A percentile compares a stretch with the other conserved stretches of the same genome.
phyloP scores from a whole-genome alignment of 2,113 vertebrate species.

The Asarcornis scutulata region DNA sequence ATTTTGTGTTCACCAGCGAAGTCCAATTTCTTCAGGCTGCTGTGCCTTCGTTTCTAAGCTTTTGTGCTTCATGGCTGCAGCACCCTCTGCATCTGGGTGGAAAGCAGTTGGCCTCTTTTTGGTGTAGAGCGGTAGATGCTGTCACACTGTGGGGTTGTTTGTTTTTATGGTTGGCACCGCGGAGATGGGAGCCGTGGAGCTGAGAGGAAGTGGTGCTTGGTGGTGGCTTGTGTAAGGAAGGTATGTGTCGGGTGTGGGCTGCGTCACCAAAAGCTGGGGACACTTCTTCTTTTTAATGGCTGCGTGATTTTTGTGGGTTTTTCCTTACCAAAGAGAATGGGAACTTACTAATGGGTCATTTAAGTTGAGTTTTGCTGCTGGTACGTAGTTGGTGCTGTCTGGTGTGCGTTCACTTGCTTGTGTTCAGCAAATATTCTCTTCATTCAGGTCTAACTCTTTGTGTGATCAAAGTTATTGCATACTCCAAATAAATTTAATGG shows the following conservation, averaged over 20 bases:
- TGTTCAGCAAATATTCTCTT: rapidly evolving
- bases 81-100: not conserved
- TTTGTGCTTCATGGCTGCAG: rapidly evolving
- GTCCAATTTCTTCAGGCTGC: rapidly evolving
- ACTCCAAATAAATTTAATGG: not conserved
- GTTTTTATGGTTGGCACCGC: not conserved
- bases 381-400: not conserved
- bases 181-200: not conserved
- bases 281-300: not conserved
- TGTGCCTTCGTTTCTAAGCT: not conserved
- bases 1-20: not conserved
- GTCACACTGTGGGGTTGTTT: rapidly evolving
- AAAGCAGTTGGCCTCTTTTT: not conserved
- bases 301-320: rapidly evolving
- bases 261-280: not conserved
- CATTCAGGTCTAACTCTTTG: not conserved
- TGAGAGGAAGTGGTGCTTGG: not conserved
- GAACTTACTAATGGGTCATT: not conserved
- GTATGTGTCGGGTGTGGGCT: not conserved
- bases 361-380: not conserved
- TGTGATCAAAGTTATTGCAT: rapidly evolving
- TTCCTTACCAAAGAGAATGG: not conserved
- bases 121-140: rapidly evolving
- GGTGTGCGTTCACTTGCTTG: rapidly evolving
- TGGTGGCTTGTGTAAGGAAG: not conserved